These are phyloP conservation scores for Alaudala cheleensis DNA, from an alignment of 2,113 vertebrate genomes.

Conservation along the genomic window DNA sequence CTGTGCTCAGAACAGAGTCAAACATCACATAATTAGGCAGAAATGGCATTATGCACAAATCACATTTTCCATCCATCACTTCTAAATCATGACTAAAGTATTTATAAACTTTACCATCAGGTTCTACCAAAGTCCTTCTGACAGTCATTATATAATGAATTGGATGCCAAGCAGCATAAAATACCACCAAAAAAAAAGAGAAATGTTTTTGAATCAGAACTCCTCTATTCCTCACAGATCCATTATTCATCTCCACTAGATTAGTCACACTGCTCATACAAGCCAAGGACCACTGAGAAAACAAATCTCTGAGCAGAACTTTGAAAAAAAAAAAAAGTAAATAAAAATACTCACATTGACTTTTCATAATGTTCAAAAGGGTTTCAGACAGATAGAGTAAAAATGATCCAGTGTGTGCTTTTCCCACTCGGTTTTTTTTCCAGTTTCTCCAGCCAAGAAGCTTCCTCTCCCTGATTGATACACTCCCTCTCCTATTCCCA, in stretches of 20 bases:
- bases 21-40: constrained; percentile 39
- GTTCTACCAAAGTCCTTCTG: constrained; percentile 51
- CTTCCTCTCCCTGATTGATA: constrained; percentile 43
- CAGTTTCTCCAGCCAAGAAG: constrained; percentile 15
- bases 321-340: constrained; percentile 4
- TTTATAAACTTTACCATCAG: constrained; percentile 54
- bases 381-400: constrained; percentile 44
- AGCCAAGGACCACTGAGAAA: constrained; percentile 13
- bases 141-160: constrained; percentile 57
- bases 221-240: constrained; percentile 65
- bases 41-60: constrained; percentile 25
- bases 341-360: constrained; percentile 17
- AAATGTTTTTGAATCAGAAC: constrained; percentile 45
- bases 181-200: not conserved
- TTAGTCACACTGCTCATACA: constrained; percentile 23
- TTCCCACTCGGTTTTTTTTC: constrained; percentile 46
- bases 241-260: constrained; percentile 55
- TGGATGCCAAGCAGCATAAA: constrained; percentile 43
- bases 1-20: constrained; percentile 42
- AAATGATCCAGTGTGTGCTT: constrained; percentile 34
- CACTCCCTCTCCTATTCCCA: constrained; percentile 28
- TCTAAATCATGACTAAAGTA: constrained; percentile 68
- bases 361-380: constrained; percentile 50
- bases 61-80: constrained; percentile 52
- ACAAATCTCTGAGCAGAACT: constrained; percentile 24